Conservation (phyloP, 2,113 vertebrate genomes). For the Sylvia atricapilla region DNA sequence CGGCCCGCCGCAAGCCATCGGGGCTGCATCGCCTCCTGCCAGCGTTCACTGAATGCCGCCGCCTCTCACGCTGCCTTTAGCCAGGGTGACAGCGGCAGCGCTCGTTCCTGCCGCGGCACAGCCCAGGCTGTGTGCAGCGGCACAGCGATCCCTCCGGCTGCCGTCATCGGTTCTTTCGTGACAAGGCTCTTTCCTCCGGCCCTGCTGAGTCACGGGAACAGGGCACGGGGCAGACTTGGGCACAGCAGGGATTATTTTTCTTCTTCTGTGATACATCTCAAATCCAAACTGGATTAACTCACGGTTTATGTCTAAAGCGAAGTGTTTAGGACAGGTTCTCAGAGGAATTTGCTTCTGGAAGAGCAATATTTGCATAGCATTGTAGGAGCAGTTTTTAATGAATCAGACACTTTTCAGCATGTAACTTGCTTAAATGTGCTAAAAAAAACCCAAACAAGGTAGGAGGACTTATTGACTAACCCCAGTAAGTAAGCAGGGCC, state of each 20-base stretch:
- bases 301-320: fast-evolving
- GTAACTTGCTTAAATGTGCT: not conserved
- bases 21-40: not conserved
- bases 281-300: not conserved
- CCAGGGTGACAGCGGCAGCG: not conserved
- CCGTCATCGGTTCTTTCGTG: fast-evolving
- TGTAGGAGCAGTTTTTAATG: not conserved
- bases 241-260: not conserved
- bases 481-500: not conserved
- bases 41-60: fast-evolving
- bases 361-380: not conserved
- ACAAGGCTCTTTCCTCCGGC: not conserved
- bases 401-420: not conserved
- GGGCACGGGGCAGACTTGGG: not conserved
- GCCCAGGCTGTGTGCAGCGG: fast-evolving
- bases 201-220: not conserved
- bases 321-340: conserved; percentile 2
- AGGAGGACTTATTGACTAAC: not conserved
- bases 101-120: not conserved
- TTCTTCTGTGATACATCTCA: not conserved
- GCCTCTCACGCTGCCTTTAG: not conserved
- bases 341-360: not conserved
- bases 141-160: not conserved
- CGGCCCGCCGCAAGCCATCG: not conserved
- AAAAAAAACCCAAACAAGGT: not conserved